Base-by-base conservation (phyloP, 2,888 invertebrate genomes). In the Cheilosia variabilis region DNA sequence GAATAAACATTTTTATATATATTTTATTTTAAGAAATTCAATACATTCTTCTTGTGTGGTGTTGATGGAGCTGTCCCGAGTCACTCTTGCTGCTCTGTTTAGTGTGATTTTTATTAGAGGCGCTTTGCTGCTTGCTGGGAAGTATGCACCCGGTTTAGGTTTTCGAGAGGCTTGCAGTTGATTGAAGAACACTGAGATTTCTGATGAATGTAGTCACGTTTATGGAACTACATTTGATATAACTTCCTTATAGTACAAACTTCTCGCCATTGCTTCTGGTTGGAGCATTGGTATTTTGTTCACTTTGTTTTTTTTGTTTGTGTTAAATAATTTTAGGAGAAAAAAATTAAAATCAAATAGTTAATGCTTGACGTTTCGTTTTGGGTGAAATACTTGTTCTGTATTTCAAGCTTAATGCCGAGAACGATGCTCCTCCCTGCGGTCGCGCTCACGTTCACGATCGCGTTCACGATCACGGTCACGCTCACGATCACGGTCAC, bases 341-440 rank as follows among this genome's bases (percentile, higher is more conserved):
- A 75, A 84, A 52, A 57, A 53, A 53, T 62, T 68, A 73, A 75
- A 79, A 72, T 72, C 41, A 63, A 47, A 79, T 65, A 75, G 66
- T 76, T 80, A 34, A 43, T 68, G 41, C 24, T 68, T 66, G 47
- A 79, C 83, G 72, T 88, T 57, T 75, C 81, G 75, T 77, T 66
- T 75, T 86, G 72, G 75, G 62, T 83, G 81, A 88, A 69, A 73
- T 87, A 75, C 43, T 72, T 69, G 37, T 65, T 68, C 15, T 53
- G n/a, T 47, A 77, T 47, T 72, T 27, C 9, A 15, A 5, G 88
- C 87, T 89, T 90, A 96, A 92, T 95, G 95, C 90, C 96, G 93
- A 88, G 95, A 95, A 89, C 95, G 94, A 92, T 95, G 95, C 89
- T 95, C 95, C 92, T 93, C 96, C 60, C 95, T 94, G 72, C 95